phyloP scores from a whole-genome alignment of 2,113 vertebrate species.

The Thamnophis sirtalis region DNA sequence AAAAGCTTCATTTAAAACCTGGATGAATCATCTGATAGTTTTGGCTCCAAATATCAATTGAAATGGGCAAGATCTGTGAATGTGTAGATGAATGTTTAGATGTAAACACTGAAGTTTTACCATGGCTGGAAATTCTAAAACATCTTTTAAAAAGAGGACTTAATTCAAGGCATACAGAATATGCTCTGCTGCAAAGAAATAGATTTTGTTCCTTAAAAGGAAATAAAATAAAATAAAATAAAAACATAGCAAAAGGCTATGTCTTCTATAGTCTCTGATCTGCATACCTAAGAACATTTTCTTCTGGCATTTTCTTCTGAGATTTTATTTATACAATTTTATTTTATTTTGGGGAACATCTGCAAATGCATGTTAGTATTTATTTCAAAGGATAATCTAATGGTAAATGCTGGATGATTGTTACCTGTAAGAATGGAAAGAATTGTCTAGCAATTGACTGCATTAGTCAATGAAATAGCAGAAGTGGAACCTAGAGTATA shows the following conservation, averaged over 20 bases:
- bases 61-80: slow-evolving; percentile 27
- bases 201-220: background rate
- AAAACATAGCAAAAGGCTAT: background rate
- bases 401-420: background rate
- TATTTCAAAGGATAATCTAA: background rate
- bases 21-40: slow-evolving; percentile 54
- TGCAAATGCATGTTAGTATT: background rate
- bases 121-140: slow-evolving; percentile 22
- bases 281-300: background rate
- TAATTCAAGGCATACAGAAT: slow-evolving; percentile 10
- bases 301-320: background rate
- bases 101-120: slow-evolving; percentile 7
- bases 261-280: background rate
- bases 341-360: background rate
- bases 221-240: background rate
- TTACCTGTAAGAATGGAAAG: background rate
- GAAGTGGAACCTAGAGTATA: background rate
- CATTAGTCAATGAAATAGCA: background rate
- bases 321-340: background rate
- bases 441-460: background rate
- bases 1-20: slow-evolving; percentile 53
- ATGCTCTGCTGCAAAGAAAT: background rate
- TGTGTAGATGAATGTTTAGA: slow-evolving; percentile 22
- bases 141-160: background rate
- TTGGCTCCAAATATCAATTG: slow-evolving; percentile 50